These are phyloP conservation scores for Smittia aterrima DNA, from an alignment of 2,888 invertebrate genomes.

Conservation along the genomic window DNA sequence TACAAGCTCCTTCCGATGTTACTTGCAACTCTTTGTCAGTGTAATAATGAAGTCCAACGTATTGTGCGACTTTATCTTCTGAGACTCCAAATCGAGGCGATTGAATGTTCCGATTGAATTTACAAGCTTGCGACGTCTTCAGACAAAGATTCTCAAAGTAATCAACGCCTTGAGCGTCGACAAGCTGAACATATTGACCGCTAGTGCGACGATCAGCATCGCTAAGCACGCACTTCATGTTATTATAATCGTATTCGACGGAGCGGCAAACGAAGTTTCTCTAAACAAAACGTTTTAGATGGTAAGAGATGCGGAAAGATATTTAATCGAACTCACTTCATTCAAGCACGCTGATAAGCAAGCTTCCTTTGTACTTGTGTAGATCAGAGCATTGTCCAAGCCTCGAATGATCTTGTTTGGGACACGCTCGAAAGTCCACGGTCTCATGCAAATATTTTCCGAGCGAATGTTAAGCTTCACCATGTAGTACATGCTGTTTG, in stretches of 20 bases:
- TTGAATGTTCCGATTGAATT: slow-evolving; percentile 74
- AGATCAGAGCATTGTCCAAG: slow-evolving; percentile 86
- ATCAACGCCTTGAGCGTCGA: slow-evolving; percentile 74
- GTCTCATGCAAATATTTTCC: slow-evolving; percentile 86
- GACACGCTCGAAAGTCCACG: slow-evolving; percentile 91
- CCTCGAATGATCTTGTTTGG: slow-evolving; percentile 90
- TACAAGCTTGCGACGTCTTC: slow-evolving; percentile 84
- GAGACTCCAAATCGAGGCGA: slow-evolving; percentile 85
- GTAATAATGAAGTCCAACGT: slow-evolving; percentile 88
- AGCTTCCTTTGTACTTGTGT: slow-evolving; percentile 91
- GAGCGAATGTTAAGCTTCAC: slow-evolving; percentile 82
- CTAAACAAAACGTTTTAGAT: slow-evolving; percentile 53
- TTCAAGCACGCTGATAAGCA: slow-evolving; percentile 90
- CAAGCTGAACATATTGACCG: slow-evolving; percentile 83
- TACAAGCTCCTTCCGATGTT: slow-evolving; percentile 84
- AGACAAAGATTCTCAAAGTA: slow-evolving; percentile 90
- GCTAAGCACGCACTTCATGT: slow-evolving; percentile 85
- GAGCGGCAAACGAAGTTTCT: slow-evolving; percentile 89
- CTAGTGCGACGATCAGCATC: slow-evolving; percentile 86
- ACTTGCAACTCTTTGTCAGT: slow-evolving; percentile 91
- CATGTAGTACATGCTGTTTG: slow-evolving; percentile 93
- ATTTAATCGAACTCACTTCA: slow-evolving; percentile 60
- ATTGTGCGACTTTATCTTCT: slow-evolving; percentile 88
- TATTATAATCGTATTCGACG: slow-evolving; percentile 90
- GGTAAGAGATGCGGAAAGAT: not conserved